A percentile compares a stretch with the other conserved stretches of the same genome.
Evolutionary conservation across 2,113 vertebrate species (phyloP).

Genomic region (Erinaceus europaeus): DNA sequence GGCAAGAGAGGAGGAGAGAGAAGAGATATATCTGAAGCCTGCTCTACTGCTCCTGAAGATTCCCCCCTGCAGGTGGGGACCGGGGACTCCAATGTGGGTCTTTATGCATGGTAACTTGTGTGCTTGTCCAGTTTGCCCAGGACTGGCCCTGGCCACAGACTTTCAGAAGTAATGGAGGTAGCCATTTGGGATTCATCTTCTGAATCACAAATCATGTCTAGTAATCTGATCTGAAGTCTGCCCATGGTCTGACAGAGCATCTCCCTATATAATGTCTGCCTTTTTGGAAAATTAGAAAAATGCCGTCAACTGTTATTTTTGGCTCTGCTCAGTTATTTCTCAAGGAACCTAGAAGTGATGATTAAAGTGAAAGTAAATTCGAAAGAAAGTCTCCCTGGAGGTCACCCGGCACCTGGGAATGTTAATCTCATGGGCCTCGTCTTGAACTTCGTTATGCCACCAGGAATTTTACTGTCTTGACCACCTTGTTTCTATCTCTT

Average conservation of each 20-base stretch:
- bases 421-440: rapidly evolving
- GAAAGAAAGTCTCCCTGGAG: background rate
- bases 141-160: no score
- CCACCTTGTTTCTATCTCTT: background rate
- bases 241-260: background rate
- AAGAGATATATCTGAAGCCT: no score
- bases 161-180: no score
- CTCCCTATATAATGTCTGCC: background rate
- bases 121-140: no score
- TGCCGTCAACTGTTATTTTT: background rate
- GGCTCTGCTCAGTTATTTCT: background rate
- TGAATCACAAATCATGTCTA: background rate
- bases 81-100: no score
- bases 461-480: background rate
- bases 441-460: background rate
- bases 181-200: no score
- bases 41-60: no score
- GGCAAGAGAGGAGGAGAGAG: no score
- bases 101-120: no score
- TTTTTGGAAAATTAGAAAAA: background rate
- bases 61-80: no score
- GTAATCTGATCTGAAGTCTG: background rate
- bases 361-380: background rate
- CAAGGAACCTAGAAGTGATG: background rate
- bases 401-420: rapidly evolving